Conservation (phyloP, 2,888 invertebrate genomes). For the Chalcis sispes region DNA sequence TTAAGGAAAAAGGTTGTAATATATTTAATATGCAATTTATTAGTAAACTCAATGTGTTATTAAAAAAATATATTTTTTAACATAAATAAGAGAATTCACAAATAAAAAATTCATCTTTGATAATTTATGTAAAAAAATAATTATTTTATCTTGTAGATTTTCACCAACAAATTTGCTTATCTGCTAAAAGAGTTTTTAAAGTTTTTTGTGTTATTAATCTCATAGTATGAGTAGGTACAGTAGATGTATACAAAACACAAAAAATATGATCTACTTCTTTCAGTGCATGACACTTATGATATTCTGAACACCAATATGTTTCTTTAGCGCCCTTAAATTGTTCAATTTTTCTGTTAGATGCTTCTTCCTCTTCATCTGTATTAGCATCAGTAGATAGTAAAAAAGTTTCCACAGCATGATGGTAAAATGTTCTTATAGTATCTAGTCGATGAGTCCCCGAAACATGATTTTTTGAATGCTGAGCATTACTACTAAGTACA, state of each 20-base stretch:
- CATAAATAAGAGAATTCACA: conserved; percentile 26
- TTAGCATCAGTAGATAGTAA: conserved; percentile 66
- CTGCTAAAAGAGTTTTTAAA: conserved; percentile 80
- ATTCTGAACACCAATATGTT: conserved; percentile 90
- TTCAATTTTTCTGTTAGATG: conserved; percentile 38
- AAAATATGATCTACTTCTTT: conserved; percentile 82
- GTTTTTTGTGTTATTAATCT: conserved; percentile 83
- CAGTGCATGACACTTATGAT: conserved; percentile 89
- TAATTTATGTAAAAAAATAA: conserved; percentile 31
- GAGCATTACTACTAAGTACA: conserved; percentile 83
- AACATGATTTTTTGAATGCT: conserved; percentile 79
- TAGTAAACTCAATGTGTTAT: conserved; percentile 18
- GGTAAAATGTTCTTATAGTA: conserved; percentile 85
- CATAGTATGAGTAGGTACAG: conserved; percentile 87
- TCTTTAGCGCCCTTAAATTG: conserved; percentile 77
- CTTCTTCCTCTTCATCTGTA: conserved; percentile 53
- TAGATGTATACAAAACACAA: conserved; percentile 84
- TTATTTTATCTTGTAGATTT: conserved; percentile 36
- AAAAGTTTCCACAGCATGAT: conserved; percentile 81
- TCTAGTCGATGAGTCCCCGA: conserved; percentile 84
- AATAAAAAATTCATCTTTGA: conserved; percentile 38
- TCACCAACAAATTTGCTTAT: conserved; percentile 85
- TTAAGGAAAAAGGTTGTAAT: conserved; percentile 36
- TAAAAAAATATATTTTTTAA: conserved; percentile 32
- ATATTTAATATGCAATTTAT: conserved; percentile 22